Evolutionary conservation across 2,113 vertebrate species (phyloP).

Genomic region (Fregetta grallaria): DNA sequence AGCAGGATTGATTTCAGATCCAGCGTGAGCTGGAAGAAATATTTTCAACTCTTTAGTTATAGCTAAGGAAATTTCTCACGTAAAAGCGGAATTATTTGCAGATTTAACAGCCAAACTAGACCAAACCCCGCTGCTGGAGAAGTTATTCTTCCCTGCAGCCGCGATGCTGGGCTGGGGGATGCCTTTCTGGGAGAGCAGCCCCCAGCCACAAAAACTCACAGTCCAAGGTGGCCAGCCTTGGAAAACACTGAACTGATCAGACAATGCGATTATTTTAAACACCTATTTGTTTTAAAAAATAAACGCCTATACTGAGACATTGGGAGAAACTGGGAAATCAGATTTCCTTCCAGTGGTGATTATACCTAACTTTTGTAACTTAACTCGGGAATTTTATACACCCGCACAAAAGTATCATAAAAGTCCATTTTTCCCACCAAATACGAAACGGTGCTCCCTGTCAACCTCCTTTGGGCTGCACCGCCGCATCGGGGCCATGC

Average conservation of each 20-base stretch:
- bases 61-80: not conserved
- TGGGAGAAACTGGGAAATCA: not conserved
- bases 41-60: not conserved
- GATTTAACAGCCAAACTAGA: not conserved
- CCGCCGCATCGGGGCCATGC: not conserved
- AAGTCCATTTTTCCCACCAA: not conserved
- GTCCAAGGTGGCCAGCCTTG: not conserved
- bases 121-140: not conserved
- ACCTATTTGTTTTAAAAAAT: not conserved
- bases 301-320: accelerated
- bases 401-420: not conserved
- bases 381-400: accelerated
- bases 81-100: not conserved
- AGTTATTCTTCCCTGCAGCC: not conserved
- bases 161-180: not conserved
- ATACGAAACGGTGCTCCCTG: not conserved
- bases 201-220: not conserved
- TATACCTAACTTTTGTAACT: not conserved
- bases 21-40: not conserved
- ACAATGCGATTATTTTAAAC: not conserved
- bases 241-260: not conserved
- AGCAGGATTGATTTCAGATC: not conserved
- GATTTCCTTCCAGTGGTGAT: not conserved
- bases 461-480: not conserved
- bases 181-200: not conserved